Evolutionary conservation across 2,113 vertebrate genomes (phyloP), one percentile per base, ranked within the genome.

Genomic region (Scortum barcoo): DNA sequence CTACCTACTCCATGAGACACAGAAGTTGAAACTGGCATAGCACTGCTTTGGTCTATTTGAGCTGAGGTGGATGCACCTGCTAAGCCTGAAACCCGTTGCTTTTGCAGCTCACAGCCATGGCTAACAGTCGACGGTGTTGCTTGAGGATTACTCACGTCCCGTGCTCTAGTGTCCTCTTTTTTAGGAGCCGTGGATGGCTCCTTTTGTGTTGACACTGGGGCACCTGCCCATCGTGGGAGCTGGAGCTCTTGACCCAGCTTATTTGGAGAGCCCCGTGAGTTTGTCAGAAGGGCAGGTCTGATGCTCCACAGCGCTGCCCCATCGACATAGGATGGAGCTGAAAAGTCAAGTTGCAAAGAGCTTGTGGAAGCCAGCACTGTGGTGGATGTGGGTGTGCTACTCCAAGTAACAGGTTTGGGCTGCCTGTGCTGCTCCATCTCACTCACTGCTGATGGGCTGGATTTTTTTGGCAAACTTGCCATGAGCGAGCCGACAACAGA

Each of bases 261-360:
- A 42, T 85, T 91, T 19, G 77, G 71, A 40, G 91, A 87, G 60
- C 40, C 87, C 51, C 80, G 89, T 54, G 87, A 87, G 66, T 80
- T 94, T 24, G 78, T 57, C 0, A 74, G 46, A 0, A 83, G 46
- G 61, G 85, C 28, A 0, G 87, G 86, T 74, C 85, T 90, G 28
- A 91, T 7, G 20, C 90, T 93, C 91, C 89, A 91, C 76, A 92
- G 82, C 17, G 89, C 92, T 16, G 92, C 92, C 13, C 92, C 88
- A 0, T 94, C 93, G 14, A 80, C 51, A 53, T 86, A 91, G n/a
- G 80, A 58, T 7, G 89, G 79, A 26, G 62, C 3, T n/a, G 78
- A 70, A 50, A 90, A 84, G 54, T 90, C 81, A 2, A 61, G 88
- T 3, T 68, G 86, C 69, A 88, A 33, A 40, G 91, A 83, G 78